These are phyloP conservation scores for Terrapene triunguis DNA, from an alignment of 2,113 vertebrate genomes.

Conservation along the genomic window DNA sequence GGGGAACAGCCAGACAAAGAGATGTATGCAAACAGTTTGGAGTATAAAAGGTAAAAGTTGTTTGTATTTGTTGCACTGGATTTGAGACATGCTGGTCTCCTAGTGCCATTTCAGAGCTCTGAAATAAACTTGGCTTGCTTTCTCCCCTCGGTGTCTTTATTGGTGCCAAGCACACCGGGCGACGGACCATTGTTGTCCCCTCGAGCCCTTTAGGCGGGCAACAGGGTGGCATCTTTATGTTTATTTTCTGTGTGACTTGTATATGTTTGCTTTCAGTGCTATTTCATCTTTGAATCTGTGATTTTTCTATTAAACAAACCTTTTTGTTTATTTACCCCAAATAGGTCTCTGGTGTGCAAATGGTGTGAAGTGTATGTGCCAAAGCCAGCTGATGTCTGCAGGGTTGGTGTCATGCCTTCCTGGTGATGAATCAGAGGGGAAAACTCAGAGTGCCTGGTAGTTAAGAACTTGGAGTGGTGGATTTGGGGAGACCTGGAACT, in stretches of 20 bases:
- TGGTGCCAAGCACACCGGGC: too few relatives aligned
- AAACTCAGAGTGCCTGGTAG: not conserved
- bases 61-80: too few relatives aligned
- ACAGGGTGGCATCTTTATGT: not conserved
- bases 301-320: not conserved
- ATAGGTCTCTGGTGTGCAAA: not conserved
- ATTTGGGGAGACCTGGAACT: not conserved
- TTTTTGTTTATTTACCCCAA: not conserved
- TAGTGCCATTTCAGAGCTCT: too few relatives aligned
- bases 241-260: not conserved
- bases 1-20: too few relatives aligned
- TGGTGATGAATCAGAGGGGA: not conserved
- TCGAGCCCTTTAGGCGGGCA: too few relatives aligned
- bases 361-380: not conserved
- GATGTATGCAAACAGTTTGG: too few relatives aligned
- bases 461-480: not conserved
- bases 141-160: too few relatives aligned
- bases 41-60: too few relatives aligned
- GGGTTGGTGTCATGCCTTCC: not conserved
- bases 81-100: too few relatives aligned
- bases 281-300: not conserved
- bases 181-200: too few relatives aligned
- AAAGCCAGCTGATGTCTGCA: not conserved
- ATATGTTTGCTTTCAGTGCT: not conserved
- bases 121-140: too few relatives aligned